Base-by-base conservation (phyloP, 2,888 invertebrate genomes). In the Caenorhabditis wallacei region DNA sequence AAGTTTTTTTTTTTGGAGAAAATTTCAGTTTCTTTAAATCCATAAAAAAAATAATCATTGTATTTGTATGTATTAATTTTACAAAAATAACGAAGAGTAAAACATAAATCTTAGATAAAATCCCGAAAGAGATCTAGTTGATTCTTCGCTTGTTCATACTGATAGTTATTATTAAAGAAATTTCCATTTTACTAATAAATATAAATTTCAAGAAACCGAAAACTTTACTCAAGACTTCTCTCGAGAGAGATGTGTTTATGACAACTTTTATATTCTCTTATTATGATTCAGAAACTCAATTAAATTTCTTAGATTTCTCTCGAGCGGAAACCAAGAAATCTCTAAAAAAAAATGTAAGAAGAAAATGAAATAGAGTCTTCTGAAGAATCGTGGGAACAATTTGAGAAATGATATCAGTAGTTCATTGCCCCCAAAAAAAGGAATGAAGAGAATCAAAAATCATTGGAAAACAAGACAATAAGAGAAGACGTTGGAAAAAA, bases 361-460 rank as follows among this genome's bases (percentile, higher is more conserved):
- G 30, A 40, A 18, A 30, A 48, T 43, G 61, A n/a, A 57, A 57
- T 8, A 64, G 22, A 51, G 30, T 51, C n/a, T n/a, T n/a, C 30
- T 22, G 69, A 46, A 70, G 70, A 57, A 70, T 46, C 70, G 70
- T 70, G 70, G 35, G 70, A 70, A 70, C 70, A 26, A 10, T 37
- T 20, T n/a, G 61, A 48, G 26, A 26, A 16, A 18, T 22, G 66
- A 66, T 66, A 66, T 53, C 66, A 66, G 66, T 53, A 35, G 53
- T 30, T 46, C 26, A 16, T 5, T 37, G 66, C n/a, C 37, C 35
- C 1, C 30, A 37, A 66, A 22, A 4, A 13, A 30, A 54, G n/a
- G n/a, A n/a, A n/a, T n/a, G n/a, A 43, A 10, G 22, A 22, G 66
- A 75, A 75, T 75, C 75, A 68, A 75, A 75, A 75, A 75, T 75